Evolutionary conservation across 2,113 vertebrate genomes (phyloP).

Genomic region (Pelusios castaneus): DNA sequence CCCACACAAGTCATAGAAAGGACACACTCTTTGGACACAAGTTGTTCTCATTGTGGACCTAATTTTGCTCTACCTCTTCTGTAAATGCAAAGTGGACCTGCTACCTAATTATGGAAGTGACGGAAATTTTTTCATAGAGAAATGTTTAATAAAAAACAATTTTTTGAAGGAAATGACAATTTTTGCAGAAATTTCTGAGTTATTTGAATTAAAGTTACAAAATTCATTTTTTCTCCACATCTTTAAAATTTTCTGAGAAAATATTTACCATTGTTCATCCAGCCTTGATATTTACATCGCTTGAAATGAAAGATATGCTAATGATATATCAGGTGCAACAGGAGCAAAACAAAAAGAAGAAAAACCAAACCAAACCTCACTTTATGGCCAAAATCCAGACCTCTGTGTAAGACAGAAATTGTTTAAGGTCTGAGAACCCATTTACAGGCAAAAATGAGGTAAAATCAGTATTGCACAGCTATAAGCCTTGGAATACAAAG

Average conservation of each 20-base stretch:
- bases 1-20: not conserved
- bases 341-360: not conserved
- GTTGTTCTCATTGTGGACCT: not conserved
- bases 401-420: not conserved
- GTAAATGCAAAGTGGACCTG: not conserved
- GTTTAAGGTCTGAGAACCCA: not conserved
- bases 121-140: not conserved
- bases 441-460: not conserved
- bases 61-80: not conserved
- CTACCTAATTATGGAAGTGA: not conserved
- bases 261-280: not conserved
- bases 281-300: not conserved
- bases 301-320: not conserved
- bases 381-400: not conserved
- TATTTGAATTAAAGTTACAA: not conserved
- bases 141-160: not conserved
- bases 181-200: not conserved
- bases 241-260: not conserved
- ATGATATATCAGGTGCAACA: not conserved
- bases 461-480: not conserved
- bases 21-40: not conserved
- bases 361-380: not conserved
- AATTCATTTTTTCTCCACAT: not conserved
- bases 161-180: not conserved
- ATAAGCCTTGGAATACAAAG: not conserved